Evolutionary conservation across 1,140 invertebrate species (phyloP), one percentile per base, ranked within the genome.

Genomic region (Andrena cerasifolii): DNA sequence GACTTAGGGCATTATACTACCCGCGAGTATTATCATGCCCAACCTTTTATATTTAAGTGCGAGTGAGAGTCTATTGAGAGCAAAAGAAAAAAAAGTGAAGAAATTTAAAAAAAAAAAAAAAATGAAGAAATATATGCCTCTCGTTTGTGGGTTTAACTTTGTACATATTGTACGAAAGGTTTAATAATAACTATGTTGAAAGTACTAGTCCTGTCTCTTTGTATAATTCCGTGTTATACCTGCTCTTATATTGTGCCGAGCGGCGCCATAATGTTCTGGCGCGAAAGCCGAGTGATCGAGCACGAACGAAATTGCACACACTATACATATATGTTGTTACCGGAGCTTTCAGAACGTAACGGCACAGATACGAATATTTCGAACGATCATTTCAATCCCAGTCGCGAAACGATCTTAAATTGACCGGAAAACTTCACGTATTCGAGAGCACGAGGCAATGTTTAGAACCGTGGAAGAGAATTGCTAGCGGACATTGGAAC

Each of bases 1-100:
- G 91, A 92, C 92, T 92, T 92, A 91, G 91, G 91, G 91, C 92
- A 93, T 93, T 92, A 93, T 92, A 92, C 81, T 92, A 92, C 89
- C 36, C 89, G 80, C 90, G 91, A 93, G 91, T 93, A 93, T 91
- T 92, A 93, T 93, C 85, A 89, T 93, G 91, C 91, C 92, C 92
- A 93, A 92, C 90, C 87, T 91, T 92, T 92, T 92, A 92, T 91
- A 91, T 91, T 91, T 93, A 93, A 93, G 91, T 92, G 88, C 86
- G 89, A 91, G 89, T 90, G 91, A 93, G 90, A 91, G 90, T 90
- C 86, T 89, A 90, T 87, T 66, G 84, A 86, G 84, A 86, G 83
- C 76, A 83, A 85, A 86, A 85, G 68, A 68, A 79, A 74, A 86
- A 87, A 36, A 61, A 65, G 40, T n/a, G n/a, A n/a, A n/a, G n/a